Conservation (phyloP, 1,140 invertebrate genomes). For the Pseudomyrmex concolor region DNA sequence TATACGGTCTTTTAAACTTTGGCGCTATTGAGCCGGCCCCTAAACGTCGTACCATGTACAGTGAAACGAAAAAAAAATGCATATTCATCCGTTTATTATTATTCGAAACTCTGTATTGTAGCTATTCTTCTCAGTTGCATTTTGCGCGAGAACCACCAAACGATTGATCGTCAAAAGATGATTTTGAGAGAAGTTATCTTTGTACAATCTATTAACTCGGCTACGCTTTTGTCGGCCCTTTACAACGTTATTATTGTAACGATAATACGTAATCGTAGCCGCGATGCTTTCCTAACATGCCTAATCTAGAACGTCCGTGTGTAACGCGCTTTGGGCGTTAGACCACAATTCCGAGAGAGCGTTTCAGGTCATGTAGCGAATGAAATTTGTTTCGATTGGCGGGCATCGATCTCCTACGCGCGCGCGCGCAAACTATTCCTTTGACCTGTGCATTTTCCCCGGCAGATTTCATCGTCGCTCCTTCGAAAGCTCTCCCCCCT, state of each 20-base stretch:
- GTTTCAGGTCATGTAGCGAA: constrained; percentile 27
- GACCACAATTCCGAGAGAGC: constrained; percentile 38
- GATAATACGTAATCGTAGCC: constrained; percentile 18
- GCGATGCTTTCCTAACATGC: constrained; percentile 36
- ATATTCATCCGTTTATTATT: constrained; percentile 55
- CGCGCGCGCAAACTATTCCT: constrained; percentile 48
- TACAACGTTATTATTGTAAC: constrained; percentile 47
- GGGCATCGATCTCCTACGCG: constrained; percentile 20
- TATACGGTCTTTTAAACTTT: constrained; percentile 45
- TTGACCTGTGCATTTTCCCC: constrained; percentile 62
- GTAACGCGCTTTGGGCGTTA: constrained; percentile 41
- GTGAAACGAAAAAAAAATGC: background rate
- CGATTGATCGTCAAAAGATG: background rate
- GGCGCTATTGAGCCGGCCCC: constrained; percentile 18
- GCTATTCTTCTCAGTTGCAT: constrained; percentile 5
- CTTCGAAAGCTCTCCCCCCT: constrained; percentile 60
- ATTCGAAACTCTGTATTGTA: background rate
- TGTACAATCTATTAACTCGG: constrained; percentile 24
- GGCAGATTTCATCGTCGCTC: constrained; percentile 57
- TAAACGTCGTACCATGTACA: constrained; percentile 17
- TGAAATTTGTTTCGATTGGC: constrained; percentile 56
- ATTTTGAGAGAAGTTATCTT: background rate
- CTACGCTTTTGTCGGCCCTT: background rate
- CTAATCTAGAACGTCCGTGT: constrained; percentile 38
- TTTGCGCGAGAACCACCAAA: background rate